Evolutionary conservation across 2,113 vertebrate genomes (phyloP), one percentile per base, ranked within the genome.

Genomic region (Monopterus albus): DNA sequence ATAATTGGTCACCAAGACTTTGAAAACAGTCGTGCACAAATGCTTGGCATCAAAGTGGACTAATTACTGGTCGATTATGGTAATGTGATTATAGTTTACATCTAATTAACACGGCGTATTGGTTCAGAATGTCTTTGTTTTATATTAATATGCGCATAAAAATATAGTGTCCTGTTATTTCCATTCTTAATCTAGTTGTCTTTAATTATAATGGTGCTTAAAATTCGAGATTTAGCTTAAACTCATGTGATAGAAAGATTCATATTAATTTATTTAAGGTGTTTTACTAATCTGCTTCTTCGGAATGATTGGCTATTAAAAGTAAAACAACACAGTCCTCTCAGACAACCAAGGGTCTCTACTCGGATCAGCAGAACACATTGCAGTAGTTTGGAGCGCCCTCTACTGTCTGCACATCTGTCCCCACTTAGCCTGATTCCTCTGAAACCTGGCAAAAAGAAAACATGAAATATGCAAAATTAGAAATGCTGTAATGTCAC

Each of bases 361-460:
- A 13, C 65, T 28, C 35, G 51, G 1, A 6, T 61, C 65, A 47
- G 57, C 52, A 17, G 42, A 3, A 18, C 4, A 0, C 1, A 11
- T 57, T 82, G 53, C 50, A 31, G 79, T 53, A 88, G 86, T 29
- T 68, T 68, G 81, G 81, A 90, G 92, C 92, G 93, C 93, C 93
- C 93, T 92, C 93, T 93, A 76, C 89, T 73, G 93, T 71, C 73
- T 3, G 50, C 21, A 2, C 12, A n/a, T n/a, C 46, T n/a, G n/a
- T 6, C 29, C 29, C 6, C 35, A 18, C 20, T 21, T 40, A 28
- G 53, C 20, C 28, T 28, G 36, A 33, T 43, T 43, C 36, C 5
- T 15, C 2, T 29, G 5, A n/a, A n/a, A 23, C 5, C 7, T 1
- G 14, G 11, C 8, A 17, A 31, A 14, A 12, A 14, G 40, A 23